A percentile compares a stretch with the other conserved stretches of the same genome.
These are phyloP conservation scores for Crocidura indochinensis DNA, from an alignment of 2,797 vertebrate genomes.

Conservation along the genomic window DNA sequence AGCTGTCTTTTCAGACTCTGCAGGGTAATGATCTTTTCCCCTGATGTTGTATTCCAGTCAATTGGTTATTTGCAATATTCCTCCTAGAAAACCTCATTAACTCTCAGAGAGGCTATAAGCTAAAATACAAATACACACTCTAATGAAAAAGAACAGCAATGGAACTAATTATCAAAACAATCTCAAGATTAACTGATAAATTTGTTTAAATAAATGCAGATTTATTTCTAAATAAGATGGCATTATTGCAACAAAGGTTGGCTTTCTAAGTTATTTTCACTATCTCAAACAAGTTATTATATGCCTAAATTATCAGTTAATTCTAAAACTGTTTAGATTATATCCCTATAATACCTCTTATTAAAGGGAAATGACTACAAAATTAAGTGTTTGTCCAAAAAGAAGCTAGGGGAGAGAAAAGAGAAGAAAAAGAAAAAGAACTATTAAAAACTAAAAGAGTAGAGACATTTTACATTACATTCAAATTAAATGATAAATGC, in stretches of 20 bases:
- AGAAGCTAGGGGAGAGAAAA: not conserved
- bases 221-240: conserved; percentile 1
- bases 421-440: not conserved
- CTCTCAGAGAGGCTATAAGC: conserved; percentile 63
- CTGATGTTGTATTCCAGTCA: conserved; percentile 69
- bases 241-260: not conserved
- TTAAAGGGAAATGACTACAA: not conserved
- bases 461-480: not conserved
- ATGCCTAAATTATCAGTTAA: not conserved
- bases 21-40: conserved; percentile 64
- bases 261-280: conserved; percentile 49
- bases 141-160: conserved; percentile 70
- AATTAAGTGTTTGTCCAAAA: no score
- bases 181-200: conserved; percentile 58
- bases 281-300: conserved; percentile 6
- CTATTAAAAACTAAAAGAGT: not conserved
- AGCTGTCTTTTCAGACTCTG: conserved; percentile 76
- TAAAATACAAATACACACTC: conserved; percentile 65
- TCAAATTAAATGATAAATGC: not conserved
- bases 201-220: conserved; percentile 59
- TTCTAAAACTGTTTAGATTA: no score
- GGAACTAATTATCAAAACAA: conserved; percentile 72
- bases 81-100: conserved; percentile 79
- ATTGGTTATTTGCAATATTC: conserved; percentile 58
- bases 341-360: no score